Conservation (phyloP, 1,140 invertebrate species). For the Oryzaephilus surinamensis region DNA sequence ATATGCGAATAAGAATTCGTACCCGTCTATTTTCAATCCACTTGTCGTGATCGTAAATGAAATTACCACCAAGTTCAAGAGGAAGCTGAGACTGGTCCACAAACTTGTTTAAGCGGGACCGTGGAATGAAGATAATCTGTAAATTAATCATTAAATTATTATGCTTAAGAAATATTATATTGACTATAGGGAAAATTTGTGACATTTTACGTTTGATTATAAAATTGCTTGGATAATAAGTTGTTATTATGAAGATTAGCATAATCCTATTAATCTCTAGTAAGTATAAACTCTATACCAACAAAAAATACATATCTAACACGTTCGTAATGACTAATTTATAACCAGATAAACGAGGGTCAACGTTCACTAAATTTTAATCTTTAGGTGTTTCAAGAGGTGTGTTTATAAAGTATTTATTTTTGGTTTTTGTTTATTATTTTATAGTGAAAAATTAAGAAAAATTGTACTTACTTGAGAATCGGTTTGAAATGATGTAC, state of each 20-base stretch:
- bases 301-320: neutral
- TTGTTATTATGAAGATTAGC: neutral
- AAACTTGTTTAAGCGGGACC: slow-evolving; percentile 56
- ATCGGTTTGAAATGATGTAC: slow-evolving; percentile 52
- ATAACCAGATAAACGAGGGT: no score
- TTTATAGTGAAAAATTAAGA: neutral
- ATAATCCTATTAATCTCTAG: neutral
- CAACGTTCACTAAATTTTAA: no score
- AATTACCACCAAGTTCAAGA: slow-evolving; percentile 66
- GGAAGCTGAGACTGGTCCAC: slow-evolving; percentile 64
- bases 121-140: slow-evolving; percentile 52
- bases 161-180: no score
- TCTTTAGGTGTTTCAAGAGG: neutral
- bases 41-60: slow-evolving; percentile 65
- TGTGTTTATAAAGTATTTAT: neutral
- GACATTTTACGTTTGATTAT: no score
- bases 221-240: neutral
- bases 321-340: no score
- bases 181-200: no score
- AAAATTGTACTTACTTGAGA: slow-evolving; percentile 44
- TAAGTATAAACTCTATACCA: neutral
- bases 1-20: slow-evolving; percentile 17
- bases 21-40: slow-evolving; percentile 80
- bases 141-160: slow-evolving; percentile 20
- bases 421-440: no score